Evolutionary conservation across 2,888 invertebrate species (phyloP).

Genomic region (Archips crataeganus): DNA sequence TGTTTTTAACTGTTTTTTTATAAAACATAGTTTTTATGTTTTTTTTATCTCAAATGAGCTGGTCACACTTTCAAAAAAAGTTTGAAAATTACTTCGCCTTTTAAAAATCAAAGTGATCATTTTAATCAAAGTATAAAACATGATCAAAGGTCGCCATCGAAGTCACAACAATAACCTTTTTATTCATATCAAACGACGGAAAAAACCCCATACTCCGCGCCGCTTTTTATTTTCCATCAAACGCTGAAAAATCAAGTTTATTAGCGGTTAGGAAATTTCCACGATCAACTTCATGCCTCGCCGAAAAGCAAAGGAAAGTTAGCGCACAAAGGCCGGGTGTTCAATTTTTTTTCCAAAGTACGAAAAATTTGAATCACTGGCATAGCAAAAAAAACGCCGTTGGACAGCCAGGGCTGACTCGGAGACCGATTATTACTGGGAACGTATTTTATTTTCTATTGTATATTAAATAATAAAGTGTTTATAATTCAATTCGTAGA

Average conservation of each 20-base stretch:
- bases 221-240: constrained; percentile 74
- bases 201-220: constrained; percentile 47
- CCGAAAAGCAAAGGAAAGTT: constrained; percentile 78
- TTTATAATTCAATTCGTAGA: no score
- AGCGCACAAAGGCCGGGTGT: constrained; percentile 71
- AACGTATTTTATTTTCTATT: not conserved
- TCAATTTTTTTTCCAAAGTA: constrained; percentile 71
- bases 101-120: not conserved
- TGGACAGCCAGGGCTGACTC: constrained; percentile 62
- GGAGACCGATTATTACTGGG: not conserved
- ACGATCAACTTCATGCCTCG: constrained; percentile 77
- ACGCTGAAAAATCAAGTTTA: constrained; percentile 74
- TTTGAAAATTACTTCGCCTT: no score
- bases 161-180: not conserved
- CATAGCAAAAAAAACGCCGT: constrained; percentile 74
- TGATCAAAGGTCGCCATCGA: constrained; percentile 13
- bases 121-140: not conserved
- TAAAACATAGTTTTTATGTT: no score
- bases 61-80: no score
- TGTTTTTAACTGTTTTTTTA: no score
- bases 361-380: constrained; percentile 76
- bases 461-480: not conserved
- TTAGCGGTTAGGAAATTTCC: constrained; percentile 69
- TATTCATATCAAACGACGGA: constrained; percentile 34
- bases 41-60: no score